Evolutionary conservation across 2,888 invertebrate genomes (phyloP), one percentile per base, ranked within the genome.

Genomic region (Euspilapteryx auroguttella): DNA sequence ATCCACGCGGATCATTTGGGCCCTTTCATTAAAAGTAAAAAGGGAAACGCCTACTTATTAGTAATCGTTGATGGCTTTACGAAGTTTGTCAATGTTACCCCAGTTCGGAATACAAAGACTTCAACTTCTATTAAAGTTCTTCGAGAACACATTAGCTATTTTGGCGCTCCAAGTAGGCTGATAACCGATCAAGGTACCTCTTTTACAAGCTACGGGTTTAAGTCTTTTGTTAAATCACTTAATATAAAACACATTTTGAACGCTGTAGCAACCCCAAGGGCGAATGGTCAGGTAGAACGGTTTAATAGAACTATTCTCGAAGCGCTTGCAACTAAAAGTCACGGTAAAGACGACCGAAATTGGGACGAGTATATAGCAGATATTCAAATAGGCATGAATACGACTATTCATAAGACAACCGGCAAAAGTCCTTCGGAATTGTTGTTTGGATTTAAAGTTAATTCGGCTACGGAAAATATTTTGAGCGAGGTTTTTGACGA

Each of bases 11-110:
- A n/a, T n/a, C n/a, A n/a, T n/a, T n/a, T n/a, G n/a, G n/a, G n/a
- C n/a, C n/a, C n/a, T n/a, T n/a, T n/a, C n/a, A n/a, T n/a, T n/a
- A n/a, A n/a, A n/a, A n/a, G n/a, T n/a, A n/a, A n/a, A n/a, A n/a
- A n/a, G n/a, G n/a, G n/a, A n/a, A n/a, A n/a, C 2, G 34, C 22
- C 4, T 40, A 39, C 17, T 5, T 36, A 2, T 14, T 41, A 2
- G 38, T 41, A 5, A 12, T 41, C 1, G 20, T 40, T 2, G 40
- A 40, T 17, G 27, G 28, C 0, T 40, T 40, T 17, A 36, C 40
- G 1, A 43, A 41, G 27, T 42, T 28, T 23, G 21, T 36, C 1
- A 34, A 30, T 28, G 28, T 38, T 4, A 35, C 24, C 3, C 25
- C 43, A 1, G 40, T 40, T 1, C 21, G 23, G 6, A 36, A 33